These are phyloP conservation scores for Acipenser ruthenus DNA, from an alignment of 2,797 vertebrate species.

Conservation along the genomic window DNA sequence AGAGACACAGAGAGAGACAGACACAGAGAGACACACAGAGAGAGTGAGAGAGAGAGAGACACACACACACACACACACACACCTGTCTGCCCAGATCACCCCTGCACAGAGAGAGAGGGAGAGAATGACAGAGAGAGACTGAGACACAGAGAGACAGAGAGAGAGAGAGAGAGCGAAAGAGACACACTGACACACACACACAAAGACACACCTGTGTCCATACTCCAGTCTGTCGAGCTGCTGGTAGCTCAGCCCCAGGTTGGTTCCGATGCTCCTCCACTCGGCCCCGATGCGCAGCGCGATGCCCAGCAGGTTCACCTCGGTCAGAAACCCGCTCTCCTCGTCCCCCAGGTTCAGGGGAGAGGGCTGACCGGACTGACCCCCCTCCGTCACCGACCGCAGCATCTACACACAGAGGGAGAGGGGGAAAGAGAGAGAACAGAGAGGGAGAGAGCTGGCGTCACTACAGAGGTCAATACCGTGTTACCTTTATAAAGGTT, in stretches of 20 bases:
- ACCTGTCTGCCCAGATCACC: conserved; percentile 75
- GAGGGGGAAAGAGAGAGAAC: background rate
- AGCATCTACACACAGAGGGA: conserved; percentile 37
- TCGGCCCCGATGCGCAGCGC: conserved; percentile 78
- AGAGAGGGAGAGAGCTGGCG: background rate
- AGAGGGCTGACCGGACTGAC: conserved; percentile 46
- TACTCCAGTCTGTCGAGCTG: conserved; percentile 75
- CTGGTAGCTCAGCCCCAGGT: conserved; percentile 73
- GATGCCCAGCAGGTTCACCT: conserved; percentile 82
- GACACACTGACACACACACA: no score
- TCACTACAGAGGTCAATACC: no score
- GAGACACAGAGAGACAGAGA: background rate
- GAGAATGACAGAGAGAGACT: background rate
- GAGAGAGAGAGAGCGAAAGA: background rate
- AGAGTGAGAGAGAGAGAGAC: no score
- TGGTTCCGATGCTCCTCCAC: conserved; percentile 80
- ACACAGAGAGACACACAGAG: background rate
- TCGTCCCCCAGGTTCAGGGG: conserved; percentile 85
- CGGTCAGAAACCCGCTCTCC: conserved; percentile 88
- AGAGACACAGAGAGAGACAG: conserved; percentile 8
- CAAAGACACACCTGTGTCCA: conserved; percentile 62
- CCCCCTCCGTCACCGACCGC: conserved; percentile 35
- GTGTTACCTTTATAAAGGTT: no score
- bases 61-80: no score
- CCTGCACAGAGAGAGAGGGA: conserved; percentile 40